Conservation (phyloP, 2,888 invertebrate species). For the Seira musarum region DNA sequence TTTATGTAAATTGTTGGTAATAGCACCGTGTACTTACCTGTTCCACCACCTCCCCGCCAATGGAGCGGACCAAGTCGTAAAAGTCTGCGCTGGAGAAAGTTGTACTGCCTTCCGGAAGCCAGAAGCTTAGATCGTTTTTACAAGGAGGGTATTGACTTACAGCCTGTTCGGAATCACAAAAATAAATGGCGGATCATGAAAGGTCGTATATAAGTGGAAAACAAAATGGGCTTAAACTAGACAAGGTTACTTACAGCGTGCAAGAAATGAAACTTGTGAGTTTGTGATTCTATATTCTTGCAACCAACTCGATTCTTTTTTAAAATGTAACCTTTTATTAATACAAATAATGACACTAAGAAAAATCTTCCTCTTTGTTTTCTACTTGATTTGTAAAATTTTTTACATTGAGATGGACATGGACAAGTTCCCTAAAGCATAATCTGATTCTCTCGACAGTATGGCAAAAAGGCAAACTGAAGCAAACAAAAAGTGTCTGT, state of each 20-base stretch:
- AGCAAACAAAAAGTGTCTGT: slow-evolving; percentile 4
- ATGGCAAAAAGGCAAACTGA: no score
- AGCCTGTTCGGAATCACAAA: slow-evolving; percentile 74
- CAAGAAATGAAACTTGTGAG: no score
- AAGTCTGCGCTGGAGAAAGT: slow-evolving; percentile 86
- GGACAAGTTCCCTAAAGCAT: no score
- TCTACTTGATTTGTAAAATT: no score
- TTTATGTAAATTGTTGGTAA: slow-evolving; percentile 48
- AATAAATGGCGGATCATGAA: slow-evolving; percentile 66
- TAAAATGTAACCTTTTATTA: no score
- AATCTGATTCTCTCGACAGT: no score
- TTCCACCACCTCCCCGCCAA: slow-evolving; percentile 95
- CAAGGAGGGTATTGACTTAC: slow-evolving; percentile 91
- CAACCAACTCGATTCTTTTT: no score
- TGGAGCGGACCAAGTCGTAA: slow-evolving; percentile 90
- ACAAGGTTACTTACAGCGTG: not conserved
- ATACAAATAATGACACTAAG: no score
- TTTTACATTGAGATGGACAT: no score
- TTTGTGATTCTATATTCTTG: no score
- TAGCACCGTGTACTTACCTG: slow-evolving; percentile 76
- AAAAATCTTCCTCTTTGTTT: no score
- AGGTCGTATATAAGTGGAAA: not conserved
- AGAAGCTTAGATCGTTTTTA: slow-evolving; percentile 95
- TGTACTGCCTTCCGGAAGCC: slow-evolving; percentile 82
- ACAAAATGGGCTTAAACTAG: not conserved